These are phyloP conservation scores for Apoderus coryli DNA, from an alignment of 2,888 invertebrate species.

Conservation along the genomic window DNA sequence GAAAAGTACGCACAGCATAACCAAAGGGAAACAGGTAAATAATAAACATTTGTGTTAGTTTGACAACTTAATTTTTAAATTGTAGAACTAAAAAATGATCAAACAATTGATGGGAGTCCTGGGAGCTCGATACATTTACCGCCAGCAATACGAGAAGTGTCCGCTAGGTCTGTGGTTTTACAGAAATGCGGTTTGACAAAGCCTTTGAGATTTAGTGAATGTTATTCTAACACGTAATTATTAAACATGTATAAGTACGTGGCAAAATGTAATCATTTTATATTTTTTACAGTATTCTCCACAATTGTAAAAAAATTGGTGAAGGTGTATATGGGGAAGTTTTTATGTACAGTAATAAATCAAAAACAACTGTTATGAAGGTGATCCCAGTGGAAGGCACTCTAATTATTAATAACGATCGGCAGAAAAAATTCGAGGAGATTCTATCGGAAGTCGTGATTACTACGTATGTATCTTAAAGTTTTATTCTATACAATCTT, in stretches of 20 bases:
- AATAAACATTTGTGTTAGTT: too few relatives aligned
- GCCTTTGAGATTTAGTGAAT: conserved; percentile 46
- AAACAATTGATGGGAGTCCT: too few relatives aligned
- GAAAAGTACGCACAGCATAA: too few relatives aligned
- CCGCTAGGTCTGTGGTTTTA: conserved; percentile 37
- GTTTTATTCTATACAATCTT: too few relatives aligned
- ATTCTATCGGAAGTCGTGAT: conserved; percentile 85
- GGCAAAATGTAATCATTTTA: conserved; percentile 4
- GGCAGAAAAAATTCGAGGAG: conserved; percentile 75
- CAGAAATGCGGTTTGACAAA: conserved; percentile 52
- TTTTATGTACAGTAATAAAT: conserved; percentile 49
- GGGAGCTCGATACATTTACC: too few relatives aligned
- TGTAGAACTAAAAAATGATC: too few relatives aligned
- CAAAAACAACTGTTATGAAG: conserved; percentile 56
- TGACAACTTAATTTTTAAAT: too few relatives aligned
- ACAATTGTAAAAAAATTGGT: conserved; percentile 73
- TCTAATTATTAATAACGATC: conserved; percentile 69
- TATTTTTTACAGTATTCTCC: conserved; percentile 37
- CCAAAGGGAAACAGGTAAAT: too few relatives aligned
- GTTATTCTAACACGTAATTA: conserved; percentile 52
- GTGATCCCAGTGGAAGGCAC: conserved; percentile 86
- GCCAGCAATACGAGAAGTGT: too few relatives aligned
- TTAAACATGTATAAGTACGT: conserved; percentile 20
- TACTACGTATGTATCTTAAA: conserved; percentile 58
- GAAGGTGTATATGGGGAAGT: conserved; percentile 96